A percentile compares a stretch with the other conserved stretches of the same genome.
Evolutionary conservation across 2,888 invertebrate genomes (phyloP).

Genomic region (Callimorpha dominula): DNA sequence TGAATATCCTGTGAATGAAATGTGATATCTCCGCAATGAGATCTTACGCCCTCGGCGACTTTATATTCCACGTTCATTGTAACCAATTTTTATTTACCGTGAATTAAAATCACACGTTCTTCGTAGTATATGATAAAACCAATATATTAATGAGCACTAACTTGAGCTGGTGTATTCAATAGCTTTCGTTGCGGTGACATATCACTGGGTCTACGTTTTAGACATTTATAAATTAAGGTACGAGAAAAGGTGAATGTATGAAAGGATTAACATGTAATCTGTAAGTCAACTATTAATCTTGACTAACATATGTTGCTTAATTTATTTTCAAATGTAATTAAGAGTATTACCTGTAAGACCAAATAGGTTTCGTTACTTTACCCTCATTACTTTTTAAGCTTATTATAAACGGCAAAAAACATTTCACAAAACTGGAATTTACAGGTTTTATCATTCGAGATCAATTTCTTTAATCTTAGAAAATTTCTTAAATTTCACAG

Average conservation of each 20-base stretch:
- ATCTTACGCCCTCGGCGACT: constrained; percentile 23
- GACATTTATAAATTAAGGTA: constrained; percentile 43
- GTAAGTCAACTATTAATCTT: constrained; percentile 36
- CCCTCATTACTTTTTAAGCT: too few species aligned
- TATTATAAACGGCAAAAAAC: too few species aligned
- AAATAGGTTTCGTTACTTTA: too few species aligned
- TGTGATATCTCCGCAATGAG: constrained; percentile 57
- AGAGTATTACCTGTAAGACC: too few species aligned
- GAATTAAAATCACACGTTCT: constrained; percentile 36
- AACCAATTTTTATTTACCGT: constrained; percentile 29
- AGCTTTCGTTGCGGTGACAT: constrained; percentile 34
- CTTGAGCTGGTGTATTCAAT: constrained; percentile 26
- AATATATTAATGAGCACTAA: constrained; percentile 30
- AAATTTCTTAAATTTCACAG: too few species aligned
- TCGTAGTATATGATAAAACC: constrained; percentile 26
- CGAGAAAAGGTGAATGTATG: constrained; percentile 34
- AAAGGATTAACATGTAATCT: constrained; percentile 41
- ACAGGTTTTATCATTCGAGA: too few species aligned
- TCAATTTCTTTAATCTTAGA: too few species aligned
- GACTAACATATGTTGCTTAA: constrained; percentile 21
- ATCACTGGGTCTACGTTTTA: constrained; percentile 30
- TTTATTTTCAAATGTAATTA: background rate
- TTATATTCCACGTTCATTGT: constrained; percentile 34
- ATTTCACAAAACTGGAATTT: too few species aligned
- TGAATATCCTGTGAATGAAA: constrained; percentile 72